Evolutionary conservation across 2,797 vertebrate species (phyloP).

Genomic region (Echiichthys vipera): DNA sequence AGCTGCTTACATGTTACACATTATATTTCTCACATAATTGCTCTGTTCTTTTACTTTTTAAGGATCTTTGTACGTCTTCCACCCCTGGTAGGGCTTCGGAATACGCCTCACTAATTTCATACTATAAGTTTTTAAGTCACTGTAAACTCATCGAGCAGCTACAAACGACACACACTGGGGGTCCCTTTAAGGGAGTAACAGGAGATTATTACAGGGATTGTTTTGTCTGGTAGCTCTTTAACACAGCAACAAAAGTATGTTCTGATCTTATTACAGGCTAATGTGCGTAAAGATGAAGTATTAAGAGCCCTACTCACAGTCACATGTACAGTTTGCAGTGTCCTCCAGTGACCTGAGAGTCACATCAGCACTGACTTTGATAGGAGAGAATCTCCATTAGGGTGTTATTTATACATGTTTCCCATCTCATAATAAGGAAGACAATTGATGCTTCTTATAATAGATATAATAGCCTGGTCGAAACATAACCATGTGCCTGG

Average conservation of each 20-base stretch:
- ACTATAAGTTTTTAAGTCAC: too few species aligned
- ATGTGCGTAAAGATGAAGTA: background rate
- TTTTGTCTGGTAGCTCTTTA: slow-evolving; percentile 6
- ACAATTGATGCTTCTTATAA: background rate
- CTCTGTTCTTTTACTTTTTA: too few species aligned
- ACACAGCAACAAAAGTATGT: background rate
- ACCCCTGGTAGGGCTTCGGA: too few species aligned
- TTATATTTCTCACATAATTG: too few species aligned
- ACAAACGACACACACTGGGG: background rate
- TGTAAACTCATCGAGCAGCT: background rate
- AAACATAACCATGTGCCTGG: background rate
- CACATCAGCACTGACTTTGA: slow-evolving; percentile 6
- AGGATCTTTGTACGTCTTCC: too few species aligned
- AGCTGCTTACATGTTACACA: too few species aligned
- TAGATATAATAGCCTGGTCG: background rate
- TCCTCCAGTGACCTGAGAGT: slow-evolving; percentile 46
- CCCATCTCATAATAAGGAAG: background rate
- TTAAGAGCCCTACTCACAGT: background rate
- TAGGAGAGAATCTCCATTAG: background rate
- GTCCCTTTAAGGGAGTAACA: background rate
- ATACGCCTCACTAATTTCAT: background rate
- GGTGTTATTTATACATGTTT: background rate
- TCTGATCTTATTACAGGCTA: background rate
- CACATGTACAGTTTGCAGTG: slow-evolving; percentile 22
- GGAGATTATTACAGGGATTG: background rate